Conservation (phyloP, 2,113 vertebrate species). For the Varanus salvator region DNA sequence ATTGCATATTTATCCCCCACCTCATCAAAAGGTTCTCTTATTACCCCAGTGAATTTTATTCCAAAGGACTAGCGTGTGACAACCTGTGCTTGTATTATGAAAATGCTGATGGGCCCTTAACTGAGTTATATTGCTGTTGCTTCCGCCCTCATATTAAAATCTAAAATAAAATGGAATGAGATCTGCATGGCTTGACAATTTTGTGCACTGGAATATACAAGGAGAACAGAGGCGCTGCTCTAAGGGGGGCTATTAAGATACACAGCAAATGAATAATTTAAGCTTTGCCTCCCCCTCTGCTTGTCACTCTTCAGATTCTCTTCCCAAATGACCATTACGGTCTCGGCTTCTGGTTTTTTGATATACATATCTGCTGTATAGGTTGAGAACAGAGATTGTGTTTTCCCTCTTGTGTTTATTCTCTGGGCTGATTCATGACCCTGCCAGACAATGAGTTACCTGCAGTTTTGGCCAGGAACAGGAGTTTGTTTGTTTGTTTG, state of each 20-base stretch:
- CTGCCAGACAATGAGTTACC: neutral
- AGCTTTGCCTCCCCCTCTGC: neutral
- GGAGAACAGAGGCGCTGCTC: neutral
- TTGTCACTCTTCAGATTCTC: conserved; percentile 19
- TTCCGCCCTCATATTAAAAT: neutral
- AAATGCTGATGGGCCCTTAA: neutral
- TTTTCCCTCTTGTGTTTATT: neutral
- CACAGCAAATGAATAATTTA: conserved; percentile 27
- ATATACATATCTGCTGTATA: neutral
- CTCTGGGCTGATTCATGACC: neutral
- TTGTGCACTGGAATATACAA: neutral
- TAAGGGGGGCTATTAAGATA: conserved; percentile 11
- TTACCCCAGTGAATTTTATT: neutral
- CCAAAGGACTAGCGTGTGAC: neutral
- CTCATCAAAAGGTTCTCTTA: neutral
- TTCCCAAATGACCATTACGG: neutral
- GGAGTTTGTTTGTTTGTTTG: neutral
- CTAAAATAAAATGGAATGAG: neutral
- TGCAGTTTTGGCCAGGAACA: neutral
- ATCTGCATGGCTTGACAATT: neutral
- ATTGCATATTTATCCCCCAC: neutral
- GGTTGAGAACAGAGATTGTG: neutral
- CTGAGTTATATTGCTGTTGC: neutral
- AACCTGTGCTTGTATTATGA: neutral
- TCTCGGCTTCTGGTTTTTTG: neutral